Evolutionary conservation across 2,113 vertebrate species (phyloP), one percentile per base, ranked within the genome.

Genomic region (Tachuris rubrigastra): DNA sequence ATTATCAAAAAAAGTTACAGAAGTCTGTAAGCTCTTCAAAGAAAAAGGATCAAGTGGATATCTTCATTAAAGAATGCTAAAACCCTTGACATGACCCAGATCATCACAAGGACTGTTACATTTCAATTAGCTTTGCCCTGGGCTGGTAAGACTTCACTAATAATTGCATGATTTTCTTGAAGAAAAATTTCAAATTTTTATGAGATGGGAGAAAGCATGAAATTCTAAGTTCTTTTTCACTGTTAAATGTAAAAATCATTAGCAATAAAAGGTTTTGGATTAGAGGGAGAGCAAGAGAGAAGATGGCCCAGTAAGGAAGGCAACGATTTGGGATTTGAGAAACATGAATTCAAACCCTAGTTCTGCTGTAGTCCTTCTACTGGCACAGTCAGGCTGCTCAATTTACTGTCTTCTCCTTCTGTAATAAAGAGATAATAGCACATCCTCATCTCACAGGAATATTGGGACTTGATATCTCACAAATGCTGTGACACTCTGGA

Each of bases 401-500:
- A 93, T 92, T 93, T 96, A 80, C 91, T 93, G 56, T 30, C 90
- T 92, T 86, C 83, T 90, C 76, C 86, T 88, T 90, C 91, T 93
- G 91, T 93, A 95, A 96, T 89, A 81, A 77, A 69, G 93, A 91
- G 93, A 95, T 96, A 96, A 94, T 91, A 73, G 77, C 84, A 94
- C 6, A 5, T 16, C 44, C 91, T 94, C 77, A 96, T 89, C 87
- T 94, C 89, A 58, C 55, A 89, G 80, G 89, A 94, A 95, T 92
- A 92, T n/a, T 14, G 41, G 35, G 84, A 69, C 68, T 87, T 84
- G 73, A 8, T 78, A 84, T 42, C 76, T 95, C 68, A 35, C 81
- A 84, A 91, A 93, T 78, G 76, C 65, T 87, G 84, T 22, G 20
- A 67, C 2, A 4, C 55, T 78, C 75, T 67, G 87, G 56, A 91